Evolutionary conservation across 2,797 vertebrate species (phyloP).

Genomic region (Allobates femoralis): DNA sequence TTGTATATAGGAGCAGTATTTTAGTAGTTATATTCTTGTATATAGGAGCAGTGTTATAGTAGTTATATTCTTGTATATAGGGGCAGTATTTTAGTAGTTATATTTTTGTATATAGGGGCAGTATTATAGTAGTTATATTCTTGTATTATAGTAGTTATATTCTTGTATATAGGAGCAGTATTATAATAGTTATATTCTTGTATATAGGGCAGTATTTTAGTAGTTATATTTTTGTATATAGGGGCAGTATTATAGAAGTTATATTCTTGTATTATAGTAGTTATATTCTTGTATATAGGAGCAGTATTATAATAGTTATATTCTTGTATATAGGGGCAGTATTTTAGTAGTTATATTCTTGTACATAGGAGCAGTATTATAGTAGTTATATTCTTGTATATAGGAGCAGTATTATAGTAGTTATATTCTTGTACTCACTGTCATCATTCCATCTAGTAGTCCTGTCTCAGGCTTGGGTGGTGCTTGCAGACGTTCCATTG

Average conservation of each 20-base stretch:
- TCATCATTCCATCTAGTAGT: slow-evolving; percentile 93
- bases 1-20: slow-evolving; percentile 3
- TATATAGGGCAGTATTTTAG: no score
- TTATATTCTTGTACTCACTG: slow-evolving; percentile 77
- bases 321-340: background rate
- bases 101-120: no score
- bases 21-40: background rate
- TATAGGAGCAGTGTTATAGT: background rate
- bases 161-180: no score
- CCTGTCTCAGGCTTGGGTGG: slow-evolving; percentile 87
- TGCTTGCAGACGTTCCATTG: slow-evolving; percentile 93
- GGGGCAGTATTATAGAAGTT: background rate
- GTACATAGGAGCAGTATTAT: background rate
- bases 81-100: no score
- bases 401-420: background rate
- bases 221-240: no score
- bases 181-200: background rate
- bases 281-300: background rate
- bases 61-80: no score
- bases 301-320: background rate
- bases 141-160: no score
- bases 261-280: background rate
- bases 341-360: background rate
- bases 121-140: no score
- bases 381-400: background rate